Evolutionary conservation across 2,113 vertebrate species (phyloP), one percentile per base, ranked within the genome.

Genomic region (Syrrhaptes paradoxus): DNA sequence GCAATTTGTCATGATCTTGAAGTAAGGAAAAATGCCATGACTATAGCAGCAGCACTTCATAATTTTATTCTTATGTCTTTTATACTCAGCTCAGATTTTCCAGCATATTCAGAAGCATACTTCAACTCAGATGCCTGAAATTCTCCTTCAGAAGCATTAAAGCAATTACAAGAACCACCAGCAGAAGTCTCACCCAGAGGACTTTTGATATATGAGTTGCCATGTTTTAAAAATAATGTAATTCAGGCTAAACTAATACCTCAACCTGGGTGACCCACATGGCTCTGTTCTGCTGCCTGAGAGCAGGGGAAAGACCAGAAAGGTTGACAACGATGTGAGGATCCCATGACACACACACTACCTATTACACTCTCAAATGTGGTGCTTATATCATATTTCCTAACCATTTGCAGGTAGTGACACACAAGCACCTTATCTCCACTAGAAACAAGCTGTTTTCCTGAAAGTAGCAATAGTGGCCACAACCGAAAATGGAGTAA

Each of bases 321-420:
- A 38, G 11, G 17, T 8, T 0, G 2, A 38, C 10, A 87, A 32
- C 3, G 0, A 36, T 25, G 4, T 85, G 3, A 57, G n/a, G 21
- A 72, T 48, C n/a, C 31, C 6, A 3, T 70, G 36, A 68, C 45
- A 85, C 15, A 17, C 2, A 5, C 13, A 17, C 20, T n/a, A 51
- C 41, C 17, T 63, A 11, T 28, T n/a, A 52, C 1, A 0, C 10
- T 66, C 41, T 62, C 46, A 58, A 76, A 66, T 3, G 12, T 4
- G 8, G 3, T 31, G 51, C 8, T 74, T 32, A 10, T 19, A 6
- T 20, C 52, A 5, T 29, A 26, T 61, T 73, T 89, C 73, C 62
- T 46, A 32, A 28, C 14, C 17, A 16, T 76, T 66, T 46, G 11
- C 19, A 63, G 17, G 43, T 3, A 72, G 45, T 43, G 67, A 66